Percentiles rank a stretch among this genome's conserved stretches.
phyloP scores from a whole-genome alignment of 2,888 invertebrate genomes.

The Apamea epomidion region DNA sequence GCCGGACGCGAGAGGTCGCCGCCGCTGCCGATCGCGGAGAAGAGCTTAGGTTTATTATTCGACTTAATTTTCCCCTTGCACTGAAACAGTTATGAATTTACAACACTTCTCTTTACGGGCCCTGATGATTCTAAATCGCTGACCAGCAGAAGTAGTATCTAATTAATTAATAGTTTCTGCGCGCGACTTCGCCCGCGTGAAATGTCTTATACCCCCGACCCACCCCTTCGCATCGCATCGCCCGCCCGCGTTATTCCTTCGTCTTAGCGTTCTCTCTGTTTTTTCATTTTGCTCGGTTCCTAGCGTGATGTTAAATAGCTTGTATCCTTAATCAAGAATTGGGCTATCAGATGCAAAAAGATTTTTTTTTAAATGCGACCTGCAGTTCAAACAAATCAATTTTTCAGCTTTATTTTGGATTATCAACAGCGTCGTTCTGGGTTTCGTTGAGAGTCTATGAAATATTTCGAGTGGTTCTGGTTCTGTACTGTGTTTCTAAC shows the following conservation, averaged over 20 bases:
- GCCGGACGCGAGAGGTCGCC: too few relatives aligned
- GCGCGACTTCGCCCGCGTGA: neutral
- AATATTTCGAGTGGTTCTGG: slow-evolving; percentile 1
- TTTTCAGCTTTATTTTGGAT: neutral
- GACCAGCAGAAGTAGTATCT: neutral
- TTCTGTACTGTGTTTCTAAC: neutral
- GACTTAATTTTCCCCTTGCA: neutral
- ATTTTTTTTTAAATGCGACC: too few relatives aligned
- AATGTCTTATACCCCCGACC: neutral
- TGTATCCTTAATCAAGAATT: too few relatives aligned
- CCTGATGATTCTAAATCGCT: neutral
- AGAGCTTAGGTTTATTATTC: neutral
- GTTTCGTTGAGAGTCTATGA: slow-evolving; percentile 1
- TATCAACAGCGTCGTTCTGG: neutral
- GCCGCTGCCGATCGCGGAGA: too few relatives aligned
- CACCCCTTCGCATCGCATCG: neutral
- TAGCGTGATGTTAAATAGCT: neutral
- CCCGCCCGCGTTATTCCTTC: neutral
- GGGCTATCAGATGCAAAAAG: too few relatives aligned
- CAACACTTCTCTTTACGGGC: neutral
- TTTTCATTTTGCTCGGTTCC: neutral
- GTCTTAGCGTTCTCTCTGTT: neutral
- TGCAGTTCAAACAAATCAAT: neutral
- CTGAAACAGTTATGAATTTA: neutral
- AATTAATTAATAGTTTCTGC: neutral